These are phyloP conservation scores for Heterodera carotae DNA, from an alignment of 1,140 invertebrate species.

Conservation along the genomic window DNA sequence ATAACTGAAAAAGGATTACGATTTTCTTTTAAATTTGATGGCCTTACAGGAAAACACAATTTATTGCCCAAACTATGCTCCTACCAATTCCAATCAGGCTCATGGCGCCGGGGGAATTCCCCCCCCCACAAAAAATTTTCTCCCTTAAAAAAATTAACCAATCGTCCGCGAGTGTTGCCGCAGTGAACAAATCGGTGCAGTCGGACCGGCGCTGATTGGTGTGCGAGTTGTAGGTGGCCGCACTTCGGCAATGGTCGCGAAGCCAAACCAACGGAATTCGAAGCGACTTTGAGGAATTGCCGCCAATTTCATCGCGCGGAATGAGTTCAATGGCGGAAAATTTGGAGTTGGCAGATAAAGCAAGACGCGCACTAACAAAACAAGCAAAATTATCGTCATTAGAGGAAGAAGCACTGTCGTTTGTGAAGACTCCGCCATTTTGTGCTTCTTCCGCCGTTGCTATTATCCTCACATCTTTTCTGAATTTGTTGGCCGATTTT, in stretches of 20 bases:
- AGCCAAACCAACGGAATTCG: conserved; percentile 58
- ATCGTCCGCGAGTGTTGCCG: conserved; percentile 34
- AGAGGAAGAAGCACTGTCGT: background rate
- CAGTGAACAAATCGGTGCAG: conserved; percentile 42
- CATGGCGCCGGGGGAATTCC: no score
- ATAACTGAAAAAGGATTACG: conserved; percentile 28
- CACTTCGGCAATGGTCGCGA: conserved; percentile 57
- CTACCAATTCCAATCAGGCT: no score
- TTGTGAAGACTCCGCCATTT: background rate
- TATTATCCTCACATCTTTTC: background rate
- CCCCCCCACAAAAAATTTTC: no score
- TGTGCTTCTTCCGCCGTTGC: background rate
- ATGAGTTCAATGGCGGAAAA: conserved; percentile 18
- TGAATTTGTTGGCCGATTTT: background rate
- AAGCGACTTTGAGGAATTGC: conserved; percentile 7
- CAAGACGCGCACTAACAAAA: conserved; percentile 19
- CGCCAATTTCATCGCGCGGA: background rate
- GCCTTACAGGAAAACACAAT: background rate
- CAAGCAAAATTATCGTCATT: background rate
- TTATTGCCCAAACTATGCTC: no score
- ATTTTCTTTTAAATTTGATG: conserved; percentile 10
- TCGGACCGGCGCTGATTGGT: conserved; percentile 56
- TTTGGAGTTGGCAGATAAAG: conserved; percentile 13
- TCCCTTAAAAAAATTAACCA: conserved; percentile 20
- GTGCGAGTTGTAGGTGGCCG: conserved; percentile 41